A percentile compares a stretch with the other conserved stretches of the same genome.
phyloP scores from a whole-genome alignment of 2,113 vertebrate species.

The Petroica traversi region DNA sequence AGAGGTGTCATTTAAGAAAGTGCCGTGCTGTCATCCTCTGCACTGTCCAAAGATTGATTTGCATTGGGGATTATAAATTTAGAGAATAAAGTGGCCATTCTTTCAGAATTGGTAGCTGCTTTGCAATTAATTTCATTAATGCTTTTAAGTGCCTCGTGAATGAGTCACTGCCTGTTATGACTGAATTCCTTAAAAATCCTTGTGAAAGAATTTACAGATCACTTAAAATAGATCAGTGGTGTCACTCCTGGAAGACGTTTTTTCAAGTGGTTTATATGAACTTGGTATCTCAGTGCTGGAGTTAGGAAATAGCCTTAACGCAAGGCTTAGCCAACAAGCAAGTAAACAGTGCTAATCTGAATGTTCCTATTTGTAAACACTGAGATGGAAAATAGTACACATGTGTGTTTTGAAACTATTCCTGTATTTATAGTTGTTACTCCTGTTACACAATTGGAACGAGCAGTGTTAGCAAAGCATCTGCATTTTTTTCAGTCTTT shows the following conservation, averaged over 20 bases:
- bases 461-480: not conserved
- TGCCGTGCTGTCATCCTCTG: not conserved
- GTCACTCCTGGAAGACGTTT: not conserved
- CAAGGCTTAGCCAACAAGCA: not conserved
- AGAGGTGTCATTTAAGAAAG: not conserved
- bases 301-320: conserved; percentile 34
- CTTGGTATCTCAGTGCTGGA: not conserved
- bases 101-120: not conserved
- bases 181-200: conserved; percentile 13
- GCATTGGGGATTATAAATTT: not conserved
- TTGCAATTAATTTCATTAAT: not conserved
- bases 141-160: not conserved
- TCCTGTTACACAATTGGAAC: conserved; percentile 7
- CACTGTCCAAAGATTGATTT: not conserved
- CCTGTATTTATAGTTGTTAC: conserved; percentile 16
- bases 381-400: conserved; percentile 11
- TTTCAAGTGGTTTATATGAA: not conserved
- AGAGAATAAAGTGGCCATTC: not conserved
- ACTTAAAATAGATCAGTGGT: not conserved
- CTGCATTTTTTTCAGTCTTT: not conserved
- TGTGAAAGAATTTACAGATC: conserved; percentile 34
- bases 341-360: conserved; percentile 6
- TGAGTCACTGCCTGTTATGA: conserved; percentile 31
- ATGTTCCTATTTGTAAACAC: conserved; percentile 6
- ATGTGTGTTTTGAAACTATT: conserved; percentile 8